Percentiles rank a stretch among this genome's conserved stretches.
Evolutionary conservation across 1,140 invertebrate genomes (phyloP).

Genomic region (Halictus rubicundus): DNA sequence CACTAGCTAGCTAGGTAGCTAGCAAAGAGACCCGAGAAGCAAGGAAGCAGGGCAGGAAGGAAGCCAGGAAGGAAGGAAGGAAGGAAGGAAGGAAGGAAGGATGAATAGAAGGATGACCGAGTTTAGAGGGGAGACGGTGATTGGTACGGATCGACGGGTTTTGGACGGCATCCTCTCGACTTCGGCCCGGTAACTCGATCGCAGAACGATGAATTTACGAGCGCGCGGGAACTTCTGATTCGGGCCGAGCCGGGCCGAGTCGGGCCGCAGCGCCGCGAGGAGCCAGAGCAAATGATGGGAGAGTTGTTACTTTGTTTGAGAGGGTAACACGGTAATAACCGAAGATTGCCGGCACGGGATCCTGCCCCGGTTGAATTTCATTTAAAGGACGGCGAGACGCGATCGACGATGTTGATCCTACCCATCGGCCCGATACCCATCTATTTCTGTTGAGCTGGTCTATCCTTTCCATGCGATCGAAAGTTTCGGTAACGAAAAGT

Average conservation of each 20-base stretch:
- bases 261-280: not conserved
- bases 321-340: slow-evolving; percentile 28
- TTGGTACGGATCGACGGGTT: slow-evolving; percentile 24
- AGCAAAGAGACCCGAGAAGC: not conserved
- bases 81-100: not conserved
- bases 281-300: too few relatives aligned
- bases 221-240: slow-evolving; percentile 6
- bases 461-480: not conserved
- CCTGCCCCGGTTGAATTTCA: slow-evolving; percentile 8
- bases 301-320: slow-evolving; percentile 16
- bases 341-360: not conserved
- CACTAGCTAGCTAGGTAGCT: not conserved
- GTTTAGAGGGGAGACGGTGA: slow-evolving; percentile 5
- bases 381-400: not conserved
- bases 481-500: not conserved
- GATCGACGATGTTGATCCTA: not conserved
- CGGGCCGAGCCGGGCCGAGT: not conserved
- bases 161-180: slow-evolving; percentile 13
- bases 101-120: slow-evolving; percentile 10
- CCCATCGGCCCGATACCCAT: not conserved
- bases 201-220: slow-evolving; percentile 35
- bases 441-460: not conserved
- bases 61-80: slow-evolving; percentile 1
- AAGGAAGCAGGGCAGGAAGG: slow-evolving; percentile 17
- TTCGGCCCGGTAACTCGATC: slow-evolving; percentile 9